Base-by-base conservation (phyloP, 2,113 vertebrate genomes). In the Lonchura striata region DNA sequence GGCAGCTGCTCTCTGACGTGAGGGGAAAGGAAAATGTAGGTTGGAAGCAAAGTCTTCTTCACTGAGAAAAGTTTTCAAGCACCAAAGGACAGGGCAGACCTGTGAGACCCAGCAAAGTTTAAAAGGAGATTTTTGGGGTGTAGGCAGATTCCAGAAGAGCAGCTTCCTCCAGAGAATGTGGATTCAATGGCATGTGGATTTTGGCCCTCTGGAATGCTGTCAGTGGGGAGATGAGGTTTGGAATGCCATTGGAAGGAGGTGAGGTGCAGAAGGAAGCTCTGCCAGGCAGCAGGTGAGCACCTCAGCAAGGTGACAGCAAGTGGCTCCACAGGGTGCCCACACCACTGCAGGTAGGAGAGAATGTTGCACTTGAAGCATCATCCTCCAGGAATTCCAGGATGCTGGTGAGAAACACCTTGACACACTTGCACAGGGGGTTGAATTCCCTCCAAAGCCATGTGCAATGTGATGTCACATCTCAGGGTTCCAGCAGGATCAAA, bases 21-120 rank as follows among this genome's bases (percentile, higher is more conserved):
- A 96, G 69, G 10, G 0, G 90, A 78, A 96, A 93, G n/a, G 42
- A 23, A 94, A 97, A 94, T 90, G 64, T 70, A 75, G 65, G 80
- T 75, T 96, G 90, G 82, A 77, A 93, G 15, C 8, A 74, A 81
- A 75, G 35, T 37, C 35, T 82, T 71, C 11, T 87, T 76, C 13
- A 1, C 63, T 27, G 60, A 42, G 44, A 57, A 31, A 90, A 77
- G 39, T 83, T 96, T 93, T 84, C 47, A 74, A 52, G 54, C 10
- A 30, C 41, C 57, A 13, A 53, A 57, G 31, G 11, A 69, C 41
- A 44, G 30, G 47, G 28, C 28, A 53, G 47, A 41, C 11, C 11
- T 8, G 53, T 8, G 37, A 85, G n/a, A 66, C 6, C 5, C 19
- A 44, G 59, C 22, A 30, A n/a, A 16, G 22, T 47, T 44, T 54